A percentile compares a stretch with the other conserved stretches of the same genome.
Conservation (phyloP, 1,140 invertebrate species). For the Trichoplusia ni region DNA sequence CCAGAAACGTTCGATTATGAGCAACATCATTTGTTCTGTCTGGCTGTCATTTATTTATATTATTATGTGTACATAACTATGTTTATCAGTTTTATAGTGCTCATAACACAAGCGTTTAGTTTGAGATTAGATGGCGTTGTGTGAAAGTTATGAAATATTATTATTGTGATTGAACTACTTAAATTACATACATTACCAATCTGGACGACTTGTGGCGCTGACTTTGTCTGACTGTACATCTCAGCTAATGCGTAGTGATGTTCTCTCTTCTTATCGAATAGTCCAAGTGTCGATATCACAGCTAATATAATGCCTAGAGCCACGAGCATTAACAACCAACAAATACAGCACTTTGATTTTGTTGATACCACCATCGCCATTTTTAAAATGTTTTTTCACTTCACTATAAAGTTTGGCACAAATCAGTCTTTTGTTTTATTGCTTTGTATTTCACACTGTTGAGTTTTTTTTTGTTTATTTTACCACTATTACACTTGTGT, state of each 20-base stretch:
- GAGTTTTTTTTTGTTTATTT: no score
- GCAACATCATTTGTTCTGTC: no score
- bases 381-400: slow-evolving; percentile 44
- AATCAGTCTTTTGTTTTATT: slow-evolving; percentile 21
- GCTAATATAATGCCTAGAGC: slow-evolving; percentile 81
- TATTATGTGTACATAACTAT: no score
- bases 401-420: slow-evolving; percentile 9
- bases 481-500: no score
- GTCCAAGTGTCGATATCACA: slow-evolving; percentile 80
- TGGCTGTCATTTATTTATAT: no score
- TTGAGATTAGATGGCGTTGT: no score
- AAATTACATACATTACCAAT: slow-evolving; percentile 47
- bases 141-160: no score
- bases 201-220: slow-evolving; percentile 42
- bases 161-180: no score
- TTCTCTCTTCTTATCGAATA: slow-evolving; percentile 63
- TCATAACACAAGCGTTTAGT: no score
- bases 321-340: slow-evolving; percentile 78
- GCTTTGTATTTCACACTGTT: no score
- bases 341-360: slow-evolving; percentile 82
- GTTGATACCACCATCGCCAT: slow-evolving; percentile 84
- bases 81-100: no score
- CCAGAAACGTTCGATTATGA: no score
- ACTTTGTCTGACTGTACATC: slow-evolving; percentile 57
- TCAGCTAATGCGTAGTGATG: slow-evolving; percentile 47